Evolutionary conservation across 2,797 vertebrate species (phyloP).

Genomic region (Pangasius djambal): DNA sequence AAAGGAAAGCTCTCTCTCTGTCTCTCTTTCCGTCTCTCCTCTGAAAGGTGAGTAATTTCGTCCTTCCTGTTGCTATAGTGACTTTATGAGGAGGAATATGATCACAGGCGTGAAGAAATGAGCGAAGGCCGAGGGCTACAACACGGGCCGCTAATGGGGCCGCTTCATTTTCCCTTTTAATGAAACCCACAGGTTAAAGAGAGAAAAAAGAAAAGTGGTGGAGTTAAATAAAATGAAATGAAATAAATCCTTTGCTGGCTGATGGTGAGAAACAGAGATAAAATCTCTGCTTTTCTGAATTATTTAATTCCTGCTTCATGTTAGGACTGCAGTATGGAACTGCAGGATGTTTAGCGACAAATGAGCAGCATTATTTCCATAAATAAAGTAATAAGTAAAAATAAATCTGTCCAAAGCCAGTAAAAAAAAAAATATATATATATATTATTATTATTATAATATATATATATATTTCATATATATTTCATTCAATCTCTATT

Average conservation of each 20-base stretch:
- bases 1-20: constrained; percentile 31
- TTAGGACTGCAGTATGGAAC: not conserved
- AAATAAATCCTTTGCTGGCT: not conserved
- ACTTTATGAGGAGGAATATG: constrained; percentile 40
- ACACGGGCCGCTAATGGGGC: constrained; percentile 3
- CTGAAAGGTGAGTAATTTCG: constrained; percentile 37
- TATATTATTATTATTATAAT: too few relatives aligned
- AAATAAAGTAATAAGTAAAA: too few relatives aligned
- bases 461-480: too few relatives aligned
- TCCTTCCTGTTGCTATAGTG: constrained; percentile 53
- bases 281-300: not conserved
- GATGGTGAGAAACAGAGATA: not conserved
- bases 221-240: constrained; percentile 2
- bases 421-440: too few relatives aligned
- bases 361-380: too few relatives aligned
- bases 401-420: too few relatives aligned
- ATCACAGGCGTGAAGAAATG: constrained; percentile 24
- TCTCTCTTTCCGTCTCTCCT: not conserved
- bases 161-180: constrained; percentile 23
- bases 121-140: constrained; percentile 20
- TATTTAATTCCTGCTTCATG: not conserved
- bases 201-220: not conserved
- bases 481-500: too few relatives aligned
- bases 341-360: too few relatives aligned
- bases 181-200: constrained; percentile 16